phyloP scores from a whole-genome alignment of 2,797 vertebrate genomes.

The Danio jaintianensis region DNA sequence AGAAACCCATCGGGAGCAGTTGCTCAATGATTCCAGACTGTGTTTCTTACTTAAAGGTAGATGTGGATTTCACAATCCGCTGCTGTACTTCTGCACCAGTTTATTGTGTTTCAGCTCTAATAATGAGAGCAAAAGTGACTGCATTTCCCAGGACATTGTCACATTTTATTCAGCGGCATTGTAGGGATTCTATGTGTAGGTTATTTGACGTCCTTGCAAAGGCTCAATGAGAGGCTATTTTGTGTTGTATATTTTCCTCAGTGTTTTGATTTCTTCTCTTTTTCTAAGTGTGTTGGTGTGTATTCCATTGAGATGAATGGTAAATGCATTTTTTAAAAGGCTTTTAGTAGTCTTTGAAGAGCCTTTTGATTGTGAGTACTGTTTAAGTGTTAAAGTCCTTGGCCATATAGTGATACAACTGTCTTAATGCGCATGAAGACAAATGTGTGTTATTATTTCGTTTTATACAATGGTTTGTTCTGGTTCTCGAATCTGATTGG shows the following conservation, averaged over 20 bases:
- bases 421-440: background rate
- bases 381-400: background rate
- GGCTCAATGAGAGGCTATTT: background rate
- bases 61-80: constrained; percentile 22
- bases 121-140: constrained; percentile 19
- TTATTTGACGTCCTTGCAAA: constrained; percentile 27
- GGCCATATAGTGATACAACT: background rate
- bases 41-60: constrained; percentile 28
- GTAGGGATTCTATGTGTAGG: background rate
- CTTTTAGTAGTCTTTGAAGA: background rate
- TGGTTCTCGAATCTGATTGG: no score
- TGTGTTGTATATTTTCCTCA: background rate
- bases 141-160: constrained; percentile 22
- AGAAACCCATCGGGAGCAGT: constrained; percentile 26
- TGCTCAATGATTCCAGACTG: constrained; percentile 20
- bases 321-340: background rate
- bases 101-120: constrained; percentile 23
- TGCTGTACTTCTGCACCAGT: constrained; percentile 24
- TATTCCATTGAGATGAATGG: background rate
- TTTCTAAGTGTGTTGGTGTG: background rate
- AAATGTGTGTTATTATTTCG: background rate
- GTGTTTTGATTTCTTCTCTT: background rate
- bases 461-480: no score
- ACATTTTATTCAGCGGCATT: constrained; percentile 4
- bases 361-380: background rate